phyloP scores from a whole-genome alignment of 2,113 vertebrate genomes.

The Ramphastos sulfuratus region DNA sequence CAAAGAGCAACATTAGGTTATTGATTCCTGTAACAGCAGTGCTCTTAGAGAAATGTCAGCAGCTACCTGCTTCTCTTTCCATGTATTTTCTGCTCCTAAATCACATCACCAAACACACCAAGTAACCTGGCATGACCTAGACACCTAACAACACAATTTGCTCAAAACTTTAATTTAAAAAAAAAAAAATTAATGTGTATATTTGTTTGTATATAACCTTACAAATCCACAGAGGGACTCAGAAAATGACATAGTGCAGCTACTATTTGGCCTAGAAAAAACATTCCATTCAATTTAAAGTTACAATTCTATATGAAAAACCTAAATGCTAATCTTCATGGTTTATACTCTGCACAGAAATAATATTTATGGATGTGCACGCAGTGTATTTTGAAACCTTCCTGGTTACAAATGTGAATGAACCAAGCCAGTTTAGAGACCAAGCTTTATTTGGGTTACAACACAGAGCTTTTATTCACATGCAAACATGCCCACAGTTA shows the following conservation, averaged over 20 bases:
- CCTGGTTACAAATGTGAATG: background rate
- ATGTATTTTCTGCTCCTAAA: background rate
- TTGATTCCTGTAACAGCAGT: conserved; percentile 53
- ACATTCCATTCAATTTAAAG: background rate
- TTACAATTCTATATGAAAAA: background rate
- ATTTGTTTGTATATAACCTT: background rate
- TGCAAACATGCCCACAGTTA: background rate
- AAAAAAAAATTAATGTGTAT: background rate
- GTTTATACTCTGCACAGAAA: background rate
- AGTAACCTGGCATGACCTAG: background rate
- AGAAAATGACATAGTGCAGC: background rate
- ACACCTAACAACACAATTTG: background rate
- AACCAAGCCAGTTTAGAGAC: background rate
- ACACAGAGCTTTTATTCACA: background rate
- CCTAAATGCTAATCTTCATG: background rate
- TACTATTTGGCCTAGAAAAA: background rate
- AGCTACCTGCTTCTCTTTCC: background rate
- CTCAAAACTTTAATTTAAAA: background rate
- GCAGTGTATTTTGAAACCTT: background rate
- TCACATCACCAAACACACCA: fast-evolving
- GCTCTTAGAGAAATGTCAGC: background rate
- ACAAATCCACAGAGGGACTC: background rate
- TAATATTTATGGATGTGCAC: background rate
- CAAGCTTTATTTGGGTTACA: background rate
- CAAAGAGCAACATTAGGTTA: conserved; percentile 15